phyloP scores from a whole-genome alignment of 2,797 vertebrate genomes.

The Enteromius fasciolatus region DNA sequence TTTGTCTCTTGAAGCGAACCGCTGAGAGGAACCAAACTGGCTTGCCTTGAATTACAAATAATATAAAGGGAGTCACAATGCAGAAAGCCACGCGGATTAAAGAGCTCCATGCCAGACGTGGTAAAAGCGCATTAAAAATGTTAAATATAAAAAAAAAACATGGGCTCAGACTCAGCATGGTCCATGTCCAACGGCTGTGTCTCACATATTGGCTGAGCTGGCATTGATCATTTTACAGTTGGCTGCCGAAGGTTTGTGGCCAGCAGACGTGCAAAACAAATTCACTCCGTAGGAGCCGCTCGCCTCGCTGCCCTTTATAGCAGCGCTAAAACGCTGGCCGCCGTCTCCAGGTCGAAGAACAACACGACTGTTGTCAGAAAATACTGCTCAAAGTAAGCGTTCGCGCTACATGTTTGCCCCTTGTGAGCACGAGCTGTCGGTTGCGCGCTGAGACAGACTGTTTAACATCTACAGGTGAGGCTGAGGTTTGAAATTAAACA shows the following conservation, averaged over 20 bases:
- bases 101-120: not conserved
- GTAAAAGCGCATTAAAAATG: slow-evolving; percentile 14
- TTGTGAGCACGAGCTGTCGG: not conserved
- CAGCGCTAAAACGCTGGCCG: slow-evolving; percentile 35
- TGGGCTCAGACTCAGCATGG: slow-evolving; percentile 26
- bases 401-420: not conserved
- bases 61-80: slow-evolving; percentile 28
- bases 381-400: not conserved
- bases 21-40: slow-evolving; percentile 50
- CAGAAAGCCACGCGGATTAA: slow-evolving; percentile 15
- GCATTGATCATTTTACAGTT: slow-evolving; percentile 55
- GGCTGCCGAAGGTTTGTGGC: slow-evolving; percentile 41
- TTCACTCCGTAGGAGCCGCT: slow-evolving; percentile 35
- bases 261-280: slow-evolving; percentile 54
- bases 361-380: slow-evolving; percentile 9
- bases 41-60: slow-evolving; percentile 14
- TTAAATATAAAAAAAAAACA: slow-evolving; percentile 20
- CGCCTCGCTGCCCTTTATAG: slow-evolving; percentile 53
- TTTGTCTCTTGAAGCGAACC: slow-evolving; percentile 57
- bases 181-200: slow-evolving; percentile 40
- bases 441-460: not conserved
- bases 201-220: slow-evolving; percentile 45
- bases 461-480: not conserved
- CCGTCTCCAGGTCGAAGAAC: not conserved
- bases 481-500: not conserved